Percentiles rank a stretch among this genome's conserved stretches.
Evolutionary conservation across 2,888 invertebrate species (phyloP).

Genomic region (Tyria jacobaeae): DNA sequence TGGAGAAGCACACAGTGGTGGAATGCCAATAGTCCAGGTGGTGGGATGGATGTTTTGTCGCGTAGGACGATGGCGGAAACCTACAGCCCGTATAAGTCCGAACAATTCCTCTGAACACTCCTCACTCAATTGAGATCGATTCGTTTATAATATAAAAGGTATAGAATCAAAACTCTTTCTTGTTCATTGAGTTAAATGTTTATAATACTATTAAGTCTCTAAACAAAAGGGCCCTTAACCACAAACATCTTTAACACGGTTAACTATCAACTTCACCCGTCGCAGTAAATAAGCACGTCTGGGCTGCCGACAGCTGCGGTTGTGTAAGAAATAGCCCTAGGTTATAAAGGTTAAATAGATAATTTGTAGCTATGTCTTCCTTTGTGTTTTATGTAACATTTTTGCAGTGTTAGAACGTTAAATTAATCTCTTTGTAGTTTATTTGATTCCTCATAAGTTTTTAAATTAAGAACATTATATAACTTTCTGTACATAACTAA

Average conservation of each 20-base stretch:
- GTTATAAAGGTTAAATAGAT: slow-evolving; percentile 43
- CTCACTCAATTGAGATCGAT: too few species aligned
- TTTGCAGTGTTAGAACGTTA: not conserved
- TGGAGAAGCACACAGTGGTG: too few species aligned
- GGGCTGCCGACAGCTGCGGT: slow-evolving; percentile 38
- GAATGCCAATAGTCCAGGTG: too few species aligned
- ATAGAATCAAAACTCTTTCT: not conserved
- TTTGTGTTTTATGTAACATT: slow-evolving; percentile 10
- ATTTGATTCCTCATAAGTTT: too few species aligned
- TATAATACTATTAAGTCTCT: slow-evolving; percentile 16
- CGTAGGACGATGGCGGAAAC: too few species aligned
- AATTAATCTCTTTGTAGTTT: too few species aligned
- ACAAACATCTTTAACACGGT: slow-evolving; percentile 35
- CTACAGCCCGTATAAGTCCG: too few species aligned
- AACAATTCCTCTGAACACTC: too few species aligned
- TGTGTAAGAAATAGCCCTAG: slow-evolving; percentile 48
- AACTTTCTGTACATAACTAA: too few species aligned
- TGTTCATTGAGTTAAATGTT: not conserved
- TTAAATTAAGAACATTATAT: too few species aligned
- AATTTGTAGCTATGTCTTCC: slow-evolving; percentile 23
- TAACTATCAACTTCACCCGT: slow-evolving; percentile 56
- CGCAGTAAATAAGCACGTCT: slow-evolving; percentile 54
- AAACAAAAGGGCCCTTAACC: slow-evolving; percentile 31
- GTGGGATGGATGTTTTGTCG: too few species aligned
- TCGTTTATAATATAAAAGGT: too few species aligned